Percentiles rank a stretch among this genome's conserved stretches.
Evolutionary conservation across 30 jellyfish, hydroid and myxozoan species (phyloP).

Genomic region (Sanderia malayensis): DNA sequence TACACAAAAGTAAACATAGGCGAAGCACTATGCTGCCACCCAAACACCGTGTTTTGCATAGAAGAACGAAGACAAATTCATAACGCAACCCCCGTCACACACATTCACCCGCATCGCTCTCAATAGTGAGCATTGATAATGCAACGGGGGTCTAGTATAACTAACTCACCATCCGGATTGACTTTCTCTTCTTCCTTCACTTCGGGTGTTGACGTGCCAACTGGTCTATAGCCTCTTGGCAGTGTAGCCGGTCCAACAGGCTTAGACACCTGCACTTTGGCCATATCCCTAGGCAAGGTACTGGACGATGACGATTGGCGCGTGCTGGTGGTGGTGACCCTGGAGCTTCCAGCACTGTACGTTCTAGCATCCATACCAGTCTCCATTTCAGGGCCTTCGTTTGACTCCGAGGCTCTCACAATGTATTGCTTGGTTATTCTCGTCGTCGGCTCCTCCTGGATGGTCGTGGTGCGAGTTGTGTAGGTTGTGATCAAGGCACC

Average conservation of each 20-base stretch:
- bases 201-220: conserved; percentile 66
- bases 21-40: no score
- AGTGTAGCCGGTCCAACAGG: conserved; percentile 68
- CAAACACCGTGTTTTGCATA: no score
- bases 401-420: conserved; percentile 47
- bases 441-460: conserved; percentile 68
- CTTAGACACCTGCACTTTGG: conserved; percentile 55
- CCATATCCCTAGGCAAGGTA: conserved; percentile 62
- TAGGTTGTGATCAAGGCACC: conserved; percentile 81
- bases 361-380: conserved; percentile 4
- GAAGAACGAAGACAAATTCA: no score
- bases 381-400: conserved; percentile 26
- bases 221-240: conserved; percentile 69
- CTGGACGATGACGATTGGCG: conserved; percentile 52
- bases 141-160: no score
- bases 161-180: conserved; percentile 62
- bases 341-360: conserved; percentile 38
- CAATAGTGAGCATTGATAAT: no score
- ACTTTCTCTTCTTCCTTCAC: conserved; percentile 62
- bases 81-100: no score
- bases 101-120: no score
- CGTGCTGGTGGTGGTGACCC: conserved; percentile 31
- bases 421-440: conserved; percentile 55
- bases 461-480: conserved; percentile 78
- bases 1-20: no score